These are phyloP conservation scores for Dasyurus viverrinus DNA, from an alignment of 2,113 vertebrate genomes.

Conservation along the genomic window DNA sequence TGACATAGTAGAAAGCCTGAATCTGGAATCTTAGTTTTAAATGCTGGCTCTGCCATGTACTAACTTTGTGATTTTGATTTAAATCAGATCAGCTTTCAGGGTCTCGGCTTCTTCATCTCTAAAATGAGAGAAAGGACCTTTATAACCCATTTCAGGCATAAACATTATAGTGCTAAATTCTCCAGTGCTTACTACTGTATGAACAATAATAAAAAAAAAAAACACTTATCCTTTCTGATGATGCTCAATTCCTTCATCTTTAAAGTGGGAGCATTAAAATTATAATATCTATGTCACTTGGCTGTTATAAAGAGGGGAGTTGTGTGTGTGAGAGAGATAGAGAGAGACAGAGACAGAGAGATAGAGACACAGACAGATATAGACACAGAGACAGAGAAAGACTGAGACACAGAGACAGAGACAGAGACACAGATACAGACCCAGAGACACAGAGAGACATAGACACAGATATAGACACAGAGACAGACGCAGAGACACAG, in stretches of 20 bases:
- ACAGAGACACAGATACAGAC: neutral
- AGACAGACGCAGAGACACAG: too few species aligned
- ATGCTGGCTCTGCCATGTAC: neutral
- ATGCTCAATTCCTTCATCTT: neutral
- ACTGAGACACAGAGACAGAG: too few species aligned
- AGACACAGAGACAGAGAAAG: too few species aligned
- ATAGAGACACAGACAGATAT: neutral
- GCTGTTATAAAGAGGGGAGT: neutral
- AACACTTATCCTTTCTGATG: neutral
- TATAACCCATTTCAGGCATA: neutral
- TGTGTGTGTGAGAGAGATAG: neutral
- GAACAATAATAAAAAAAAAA: neutral
- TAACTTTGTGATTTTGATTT: neutral
- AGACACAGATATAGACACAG: too few species aligned
- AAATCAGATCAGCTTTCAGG: neutral
- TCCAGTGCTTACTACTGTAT: neutral
- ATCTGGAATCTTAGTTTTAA: neutral
- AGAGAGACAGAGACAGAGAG: neutral
- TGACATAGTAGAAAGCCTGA: neutral
- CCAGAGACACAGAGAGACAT: too few species aligned
- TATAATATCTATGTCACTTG: neutral
- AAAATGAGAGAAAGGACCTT: neutral
- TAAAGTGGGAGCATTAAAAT: neutral
- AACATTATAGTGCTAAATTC: neutral
- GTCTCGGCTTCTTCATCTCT: neutral